Percentiles rank a stretch among this genome's conserved stretches.
phyloP scores from a whole-genome alignment of 2,113 vertebrate species.

The Salvator merianae region DNA sequence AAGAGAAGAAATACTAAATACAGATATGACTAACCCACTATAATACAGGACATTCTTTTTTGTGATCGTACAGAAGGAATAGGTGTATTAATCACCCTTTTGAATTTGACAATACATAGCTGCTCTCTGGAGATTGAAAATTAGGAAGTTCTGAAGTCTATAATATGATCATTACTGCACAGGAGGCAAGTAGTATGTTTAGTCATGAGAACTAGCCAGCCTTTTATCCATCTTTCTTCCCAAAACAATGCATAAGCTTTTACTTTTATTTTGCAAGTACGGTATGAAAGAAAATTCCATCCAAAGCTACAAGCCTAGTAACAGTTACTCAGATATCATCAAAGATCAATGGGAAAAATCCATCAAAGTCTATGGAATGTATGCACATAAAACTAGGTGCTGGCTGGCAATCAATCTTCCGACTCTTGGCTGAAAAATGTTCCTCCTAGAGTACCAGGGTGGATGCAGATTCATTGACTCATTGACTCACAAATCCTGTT shows the following conservation, averaged over 20 bases:
- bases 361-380: neutral
- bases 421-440: neutral
- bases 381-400: neutral
- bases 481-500: neutral
- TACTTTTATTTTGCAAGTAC: neutral
- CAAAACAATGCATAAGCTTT: neutral
- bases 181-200: constrained; percentile 44
- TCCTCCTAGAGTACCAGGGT: neutral
- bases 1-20: constrained; percentile 67
- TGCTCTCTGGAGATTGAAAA: constrained; percentile 44
- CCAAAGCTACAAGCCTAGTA: neutral
- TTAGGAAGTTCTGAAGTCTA: constrained; percentile 58
- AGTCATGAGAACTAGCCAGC: neutral
- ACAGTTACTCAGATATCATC: neutral
- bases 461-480: neutral
- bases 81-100: constrained; percentile 65
- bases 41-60: constrained; percentile 54
- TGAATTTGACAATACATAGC: constrained; percentile 55
- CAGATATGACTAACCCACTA: constrained; percentile 54
- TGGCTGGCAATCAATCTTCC: neutral
- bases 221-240: neutral
- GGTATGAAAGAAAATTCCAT: neutral
- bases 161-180: constrained; percentile 44
- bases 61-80: constrained; percentile 58
- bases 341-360: constrained; percentile 5